phyloP scores from a whole-genome alignment of 2,113 vertebrate species.

The Ammodytes dubius region DNA sequence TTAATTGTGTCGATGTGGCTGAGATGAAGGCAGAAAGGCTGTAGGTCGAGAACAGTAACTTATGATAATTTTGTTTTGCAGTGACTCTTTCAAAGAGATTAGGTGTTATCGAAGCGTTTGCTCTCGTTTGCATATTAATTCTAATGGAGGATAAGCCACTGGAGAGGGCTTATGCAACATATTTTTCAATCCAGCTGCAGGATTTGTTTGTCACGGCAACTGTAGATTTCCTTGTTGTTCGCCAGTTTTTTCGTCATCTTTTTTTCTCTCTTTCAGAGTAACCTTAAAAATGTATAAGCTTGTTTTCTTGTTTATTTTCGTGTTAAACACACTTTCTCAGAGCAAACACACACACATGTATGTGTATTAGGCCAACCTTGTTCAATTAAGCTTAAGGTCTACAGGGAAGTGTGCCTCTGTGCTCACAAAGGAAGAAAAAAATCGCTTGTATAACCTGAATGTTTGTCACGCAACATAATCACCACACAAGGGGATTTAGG shows the following conservation, averaged over 20 bases:
- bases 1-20: slow-evolving; percentile 54
- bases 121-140: slow-evolving; percentile 67
- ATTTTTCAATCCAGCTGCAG: slow-evolving; percentile 39
- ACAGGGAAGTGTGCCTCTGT: not conserved
- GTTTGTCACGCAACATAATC: not conserved
- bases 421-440: not conserved
- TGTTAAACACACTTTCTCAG: not conserved
- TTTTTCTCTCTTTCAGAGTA: slow-evolving; percentile 10
- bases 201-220: slow-evolving; percentile 31
- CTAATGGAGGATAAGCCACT: slow-evolving; percentile 34
- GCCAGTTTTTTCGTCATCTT: not conserved
- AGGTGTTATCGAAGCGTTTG: slow-evolving; percentile 50
- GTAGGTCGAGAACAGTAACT: slow-evolving; percentile 37
- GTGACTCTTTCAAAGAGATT: slow-evolving; percentile 57
- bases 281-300: slow-evolving; percentile 1
- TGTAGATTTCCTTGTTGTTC: not conserved
- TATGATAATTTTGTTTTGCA: slow-evolving; percentile 59
- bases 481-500: not conserved
- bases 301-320: not conserved
- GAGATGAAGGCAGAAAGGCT: slow-evolving; percentile 23
- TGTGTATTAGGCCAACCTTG: not conserved
- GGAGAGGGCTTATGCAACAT: slow-evolving; percentile 53
- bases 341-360: not conserved
- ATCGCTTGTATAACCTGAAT: not conserved
- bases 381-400: not conserved